Percentiles rank a stretch among this genome's conserved stretches.
phyloP scores from a whole-genome alignment of 1,140 invertebrate genomes.

The Bombyx mori region DNA sequence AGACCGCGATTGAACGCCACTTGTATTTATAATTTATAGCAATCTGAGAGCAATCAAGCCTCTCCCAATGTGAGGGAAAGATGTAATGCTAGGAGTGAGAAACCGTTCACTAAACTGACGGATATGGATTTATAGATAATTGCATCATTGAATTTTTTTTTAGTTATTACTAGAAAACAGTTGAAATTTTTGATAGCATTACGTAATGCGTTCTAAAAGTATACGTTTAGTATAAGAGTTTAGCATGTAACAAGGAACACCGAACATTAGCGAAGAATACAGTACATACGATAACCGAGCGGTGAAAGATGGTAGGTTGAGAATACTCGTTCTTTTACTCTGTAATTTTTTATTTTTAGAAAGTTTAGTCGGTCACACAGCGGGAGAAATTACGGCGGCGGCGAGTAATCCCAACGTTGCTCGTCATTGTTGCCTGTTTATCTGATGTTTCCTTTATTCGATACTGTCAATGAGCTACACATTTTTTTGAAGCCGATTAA shows the following conservation, averaged over 20 bases:
- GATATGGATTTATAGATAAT: slow-evolving; percentile 26
- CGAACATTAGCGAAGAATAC: slow-evolving; percentile 22
- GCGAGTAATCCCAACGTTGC: slow-evolving; percentile 49
- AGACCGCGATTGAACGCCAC: slow-evolving; percentile 50
- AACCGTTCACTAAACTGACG: slow-evolving; percentile 41
- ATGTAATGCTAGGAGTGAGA: slow-evolving; percentile 51
- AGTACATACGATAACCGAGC: slow-evolving; percentile 57
- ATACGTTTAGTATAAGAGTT: too few species aligned
- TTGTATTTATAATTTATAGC: slow-evolving; percentile 65
- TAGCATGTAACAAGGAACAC: too few species aligned
- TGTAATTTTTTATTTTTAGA: slow-evolving; percentile 67
- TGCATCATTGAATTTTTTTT: not conserved
- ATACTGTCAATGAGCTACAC: too few species aligned
- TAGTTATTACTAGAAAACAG: too few species aligned
- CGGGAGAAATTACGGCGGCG: slow-evolving; percentile 61
- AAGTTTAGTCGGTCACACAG: slow-evolving; percentile 61
- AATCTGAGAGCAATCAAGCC: slow-evolving; percentile 57
- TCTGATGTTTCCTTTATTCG: slow-evolving; percentile 29
- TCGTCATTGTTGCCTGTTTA: slow-evolving; percentile 53
- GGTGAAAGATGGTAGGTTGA: slow-evolving; percentile 65
- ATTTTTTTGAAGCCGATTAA: too few species aligned
- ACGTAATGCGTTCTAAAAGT: too few species aligned
- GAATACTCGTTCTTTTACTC: slow-evolving; percentile 61
- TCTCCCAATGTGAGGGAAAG: slow-evolving; percentile 49
- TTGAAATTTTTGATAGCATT: too few species aligned